Base-by-base conservation (phyloP, 2,888 invertebrate genomes). In the Caenorhabditis macrosperma region DNA sequence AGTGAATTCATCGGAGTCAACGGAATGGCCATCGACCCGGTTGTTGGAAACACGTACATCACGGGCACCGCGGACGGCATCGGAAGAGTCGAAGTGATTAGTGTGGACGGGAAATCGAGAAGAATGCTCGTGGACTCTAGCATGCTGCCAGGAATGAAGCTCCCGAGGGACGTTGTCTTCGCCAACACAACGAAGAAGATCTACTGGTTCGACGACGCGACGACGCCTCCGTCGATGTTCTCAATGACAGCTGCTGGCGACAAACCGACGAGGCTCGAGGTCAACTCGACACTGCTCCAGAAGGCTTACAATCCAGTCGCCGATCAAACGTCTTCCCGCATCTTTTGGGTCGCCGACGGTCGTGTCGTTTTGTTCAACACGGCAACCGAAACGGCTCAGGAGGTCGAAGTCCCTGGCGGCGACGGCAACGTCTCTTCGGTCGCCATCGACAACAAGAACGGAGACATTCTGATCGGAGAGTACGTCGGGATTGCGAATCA, bases 381-480 rank as follows among this genome's bases (percentile, higher is more conserved):
- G 7, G 24, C 41, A 6, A 52, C 6, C 5, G 44, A 41, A 28
- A 20, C 9, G 41, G 26, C 44, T n/a, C 15, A 59, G 26, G 63
- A 69, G 15, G 35, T 69, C 26, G 50, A 57, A 30, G 38, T 74
- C 9, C 64, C 74, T 1, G 76, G 76, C 10, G 76, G 76, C n/a
- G 63, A 60, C 30, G 48, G 44, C n/a, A 77, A 68, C n/a, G 68
- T 77, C 22, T 57, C 57, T 26, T 61, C 76, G 15, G 57, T 77
- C 24, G 68, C 76, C 7, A 69, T 69, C 1, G 69, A 76, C 35
- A 17, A 22, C n/a, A 10, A 30, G 20, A 77, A 59, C 50, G 76
- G 76, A 35, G 68, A 77, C 41, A 63, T 77, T 57, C 57, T 77
- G 17, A 68, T 77, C 22, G 69, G 64, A 41, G 75, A 61, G 33